Evolutionary conservation across 2,113 vertebrate genomes (phyloP), one percentile per base, ranked within the genome.

Genomic region (Cochlearius cochlearius): DNA sequence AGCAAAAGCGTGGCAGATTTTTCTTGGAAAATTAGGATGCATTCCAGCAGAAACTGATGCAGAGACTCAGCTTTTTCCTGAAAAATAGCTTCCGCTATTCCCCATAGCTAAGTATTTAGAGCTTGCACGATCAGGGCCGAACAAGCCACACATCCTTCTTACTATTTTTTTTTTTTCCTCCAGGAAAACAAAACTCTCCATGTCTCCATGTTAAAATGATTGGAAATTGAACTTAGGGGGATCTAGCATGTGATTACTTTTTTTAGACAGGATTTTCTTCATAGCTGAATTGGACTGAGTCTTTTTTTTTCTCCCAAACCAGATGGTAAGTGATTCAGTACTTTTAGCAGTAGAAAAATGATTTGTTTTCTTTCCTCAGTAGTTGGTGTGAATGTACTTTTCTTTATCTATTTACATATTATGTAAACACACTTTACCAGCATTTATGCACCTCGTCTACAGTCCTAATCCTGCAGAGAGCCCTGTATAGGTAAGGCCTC

Each of bases 241-340:
- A 93, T 86, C 86, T 95, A 80, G 74, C 88, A 94, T 69, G 88
- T 93, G 96, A 90, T 95, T 96, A 45, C 92, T 92, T 93, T 95
- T 94, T 96, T 94, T 95, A 96, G 93, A 77, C 38, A 93, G 92
- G 88, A 92, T 93, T 96, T 97, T 96, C 92, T 97, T 97, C 34
- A 1, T 77, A 93, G 74, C 84, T 96, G 88, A 88, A 90, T 97
- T 93, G 92, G 55, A 86, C 50, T 50, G 77, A 88, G 56, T n/a
- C 22, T 53, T 87, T 85, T 91, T 94, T 39, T 91, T 74, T 12
- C 72, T 88, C 82, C 55, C n/a, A 83, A 90, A 85, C 36, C 93
- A 97, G 96, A 96, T 96, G 96, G 96, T 96, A 90, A 87, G 81
- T 96, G 96, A 97, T 95, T 97, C 95, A 96, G 94, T 96, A 77